Percentiles rank a stretch among this genome's conserved stretches.
These are phyloP conservation scores for Craniophora ligustri DNA, from an alignment of 2,888 invertebrate species.

Conservation along the genomic window DNA sequence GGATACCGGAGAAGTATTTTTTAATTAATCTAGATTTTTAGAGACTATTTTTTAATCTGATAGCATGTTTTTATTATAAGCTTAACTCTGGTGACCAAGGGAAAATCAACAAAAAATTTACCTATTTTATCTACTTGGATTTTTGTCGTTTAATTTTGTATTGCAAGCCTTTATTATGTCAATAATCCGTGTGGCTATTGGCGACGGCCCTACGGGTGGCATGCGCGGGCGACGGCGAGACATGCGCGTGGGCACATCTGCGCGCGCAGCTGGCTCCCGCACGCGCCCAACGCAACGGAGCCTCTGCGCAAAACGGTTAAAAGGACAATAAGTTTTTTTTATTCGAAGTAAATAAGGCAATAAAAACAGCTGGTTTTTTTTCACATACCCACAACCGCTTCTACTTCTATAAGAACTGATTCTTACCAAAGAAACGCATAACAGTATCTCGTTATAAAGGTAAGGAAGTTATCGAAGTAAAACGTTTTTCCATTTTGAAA, in stretches of 20 bases:
- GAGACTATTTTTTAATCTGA: too few species aligned
- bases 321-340: slow-evolving; percentile 44
- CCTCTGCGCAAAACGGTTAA: slow-evolving; percentile 46
- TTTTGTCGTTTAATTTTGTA: neutral
- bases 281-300: slow-evolving; percentile 47
- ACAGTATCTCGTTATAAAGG: neutral
- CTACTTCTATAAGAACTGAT: neutral
- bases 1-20: too few species aligned
- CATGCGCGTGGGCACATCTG: slow-evolving; percentile 63
- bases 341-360: slow-evolving; percentile 8
- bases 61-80: too few species aligned
- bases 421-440: neutral
- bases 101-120: too few species aligned
- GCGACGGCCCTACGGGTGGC: slow-evolving; percentile 32
- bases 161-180: slow-evolving; percentile 36
- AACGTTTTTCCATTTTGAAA: neutral
- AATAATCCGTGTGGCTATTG: slow-evolving; percentile 48
- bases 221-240: slow-evolving; percentile 31
- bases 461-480: neutral
- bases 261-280: slow-evolving; percentile 66
- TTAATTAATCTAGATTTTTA: too few species aligned
- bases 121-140: neutral
- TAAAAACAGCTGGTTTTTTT: slow-evolving; percentile 33
- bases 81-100: too few species aligned
- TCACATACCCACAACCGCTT: slow-evolving; percentile 3